phyloP scores from a whole-genome alignment of 2,888 invertebrate species.

The Syrista parreyssii region DNA sequence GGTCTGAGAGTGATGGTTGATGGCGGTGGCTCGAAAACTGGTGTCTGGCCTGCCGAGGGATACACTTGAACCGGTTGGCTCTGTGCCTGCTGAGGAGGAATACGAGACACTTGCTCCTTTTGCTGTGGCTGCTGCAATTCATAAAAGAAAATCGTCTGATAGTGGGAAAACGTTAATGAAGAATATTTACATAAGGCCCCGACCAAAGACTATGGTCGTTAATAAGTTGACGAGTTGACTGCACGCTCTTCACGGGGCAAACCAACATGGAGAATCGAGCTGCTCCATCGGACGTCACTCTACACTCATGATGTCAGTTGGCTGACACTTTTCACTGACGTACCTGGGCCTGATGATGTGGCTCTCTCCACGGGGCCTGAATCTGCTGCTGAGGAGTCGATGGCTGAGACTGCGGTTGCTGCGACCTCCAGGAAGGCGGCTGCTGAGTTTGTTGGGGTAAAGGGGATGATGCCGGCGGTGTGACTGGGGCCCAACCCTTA shows the following conservation, averaged over 20 bases:
- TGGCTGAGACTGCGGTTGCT: constrained; percentile 15
- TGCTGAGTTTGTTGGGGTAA: constrained; percentile 41
- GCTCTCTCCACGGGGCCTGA: neutral
- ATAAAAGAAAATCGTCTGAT: constrained; percentile 24
- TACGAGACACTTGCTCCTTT: constrained; percentile 25
- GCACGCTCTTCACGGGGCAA: constrained; percentile 7
- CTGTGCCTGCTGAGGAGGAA: constrained; percentile 35
- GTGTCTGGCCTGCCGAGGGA: constrained; percentile 20
- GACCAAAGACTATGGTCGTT: neutral
- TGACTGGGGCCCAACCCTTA: constrained; percentile 66
- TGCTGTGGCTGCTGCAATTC: constrained; percentile 15
- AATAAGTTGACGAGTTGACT: constrained; percentile 23
- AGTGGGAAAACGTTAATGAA: constrained; percentile 9
- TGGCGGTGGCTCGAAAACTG: constrained; percentile 72
- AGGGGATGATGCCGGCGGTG: constrained; percentile 67
- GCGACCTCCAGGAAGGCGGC: constrained; percentile 19
- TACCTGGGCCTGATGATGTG: neutral
- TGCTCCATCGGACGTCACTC: neutral
- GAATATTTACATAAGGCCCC: neutral
- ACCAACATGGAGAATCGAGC: neutral
- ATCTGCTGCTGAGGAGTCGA: constrained; percentile 17
- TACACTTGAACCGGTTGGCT: constrained; percentile 29
- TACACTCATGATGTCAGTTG: neutral
- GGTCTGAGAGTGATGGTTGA: constrained; percentile 78
- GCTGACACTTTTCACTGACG: neutral